Evolutionary conservation across 2,888 invertebrate species (phyloP), one percentile per base, ranked within the genome.

Genomic region (Amphipyra tragopoginis): DNA sequence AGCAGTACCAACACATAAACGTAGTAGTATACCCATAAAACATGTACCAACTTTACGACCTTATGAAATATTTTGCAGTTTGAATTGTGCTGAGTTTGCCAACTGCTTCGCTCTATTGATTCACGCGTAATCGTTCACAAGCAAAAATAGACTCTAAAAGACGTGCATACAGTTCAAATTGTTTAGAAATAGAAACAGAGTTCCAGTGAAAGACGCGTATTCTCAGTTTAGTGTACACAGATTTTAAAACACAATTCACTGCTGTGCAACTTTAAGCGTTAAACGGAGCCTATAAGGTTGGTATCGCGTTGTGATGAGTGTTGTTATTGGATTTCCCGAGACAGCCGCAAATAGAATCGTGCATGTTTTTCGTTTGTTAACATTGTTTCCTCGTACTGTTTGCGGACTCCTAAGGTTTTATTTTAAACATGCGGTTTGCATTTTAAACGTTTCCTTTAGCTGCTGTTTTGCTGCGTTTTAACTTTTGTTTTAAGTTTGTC

Each of bases 41-140:
- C 74, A 58, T 59, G 42, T 65, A 58, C 63, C 56, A 60, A 69
- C 65, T 73, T 77, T 74, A 80, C 64, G 66, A 71, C 72, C 72
- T 72, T 80, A 80, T 80, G 79, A 83, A 85, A 85, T 80, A 82
- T 84, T 84, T 85, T 75, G 64, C 76, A 80, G 74, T 77, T 79
- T 65, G 56, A 79, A 83, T 79, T 60, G 59, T 52, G 72, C 75
- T 62, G 73, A 75, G 68, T 76, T 73, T 52, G 67, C 81, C 75
- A 84, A 83, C 79, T 77, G 70, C 72, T 76, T 65, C 64, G 66
- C 68, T 71, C 77, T 85, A 86, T 84, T 84, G 85, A 86, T 86
- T 85, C 77, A 68, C 47, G 43, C 29, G 15, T 52, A 44, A 63
- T 54, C 1, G 10, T 7, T 5, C 9, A 29, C 76, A 63, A 51